Evolutionary conservation across 2,113 vertebrate species (phyloP), one percentile per base, ranked within the genome.

Genomic region (Lynx canadensis): DNA sequence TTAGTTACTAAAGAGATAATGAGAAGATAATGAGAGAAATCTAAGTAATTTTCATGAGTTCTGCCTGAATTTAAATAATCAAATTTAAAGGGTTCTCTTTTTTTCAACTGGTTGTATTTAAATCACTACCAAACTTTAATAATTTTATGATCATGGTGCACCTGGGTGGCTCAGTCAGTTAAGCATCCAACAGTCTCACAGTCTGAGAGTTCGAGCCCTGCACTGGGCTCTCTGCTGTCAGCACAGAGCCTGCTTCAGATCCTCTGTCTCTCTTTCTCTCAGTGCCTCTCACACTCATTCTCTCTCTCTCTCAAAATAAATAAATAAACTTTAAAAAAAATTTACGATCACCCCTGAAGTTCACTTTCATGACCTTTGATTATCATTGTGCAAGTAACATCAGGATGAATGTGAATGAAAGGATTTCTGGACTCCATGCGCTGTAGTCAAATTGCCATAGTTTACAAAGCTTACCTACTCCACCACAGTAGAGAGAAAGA

Each of bases 61-160:
- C 50, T n/a, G 63, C 68, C 48, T 82, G 18, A 68, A 87, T n/a
- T 38, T n/a, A 73, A 74, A 31, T 87, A 60, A 41, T 55, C 55
- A 89, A 78, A 95, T 89, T 85, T 88, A 38, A 93, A 85, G 52
- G 10, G 12, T 79, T 95, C 23, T 57, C 60, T 88, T 90, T 90
- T 90, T 86, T 89, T 33, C 31, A 13, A 0, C 36, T 84, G 29
- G 3, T 80, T 73, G 38, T 69, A 84, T 73, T 36, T 36, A 88
- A 90, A 88, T 91, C n/a, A 68, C 73, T 91, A 68, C 31, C 80
- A 73, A 27, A 10, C 25, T 83, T 93, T 88, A 71, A 86, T 74
- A 71, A 83, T 92, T 60, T 78, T 86, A 29, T 68, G 82, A 63
- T 91, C 71, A 74, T 9, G 57, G 57, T 21, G 21, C 57, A 23